Conservation (phyloP, 2,797 vertebrate genomes). For the Carapus acus region DNA sequence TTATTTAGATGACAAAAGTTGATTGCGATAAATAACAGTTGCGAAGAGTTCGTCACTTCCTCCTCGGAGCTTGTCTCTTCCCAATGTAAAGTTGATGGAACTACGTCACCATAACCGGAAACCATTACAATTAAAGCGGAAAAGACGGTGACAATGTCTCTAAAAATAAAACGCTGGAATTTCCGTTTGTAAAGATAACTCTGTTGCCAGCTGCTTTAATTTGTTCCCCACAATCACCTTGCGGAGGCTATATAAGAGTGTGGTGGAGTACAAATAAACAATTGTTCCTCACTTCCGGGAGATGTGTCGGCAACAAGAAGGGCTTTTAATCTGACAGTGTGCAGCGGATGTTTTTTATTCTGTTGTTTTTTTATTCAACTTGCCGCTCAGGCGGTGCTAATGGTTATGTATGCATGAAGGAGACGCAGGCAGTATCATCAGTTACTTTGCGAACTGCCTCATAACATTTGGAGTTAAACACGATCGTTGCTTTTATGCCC, state of each 20-base stretch:
- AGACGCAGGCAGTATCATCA: constrained; percentile 47
- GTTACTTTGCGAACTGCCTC: constrained; percentile 41
- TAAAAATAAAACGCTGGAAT: too few species aligned
- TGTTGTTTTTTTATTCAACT: constrained; percentile 13
- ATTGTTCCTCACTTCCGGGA: fast-evolving
- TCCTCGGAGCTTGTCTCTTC: constrained; percentile 68
- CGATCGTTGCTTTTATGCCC: neutral
- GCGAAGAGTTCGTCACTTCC: constrained; percentile 80
- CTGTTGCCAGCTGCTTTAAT: neutral
- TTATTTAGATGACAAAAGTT: constrained; percentile 49
- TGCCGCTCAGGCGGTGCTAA: constrained; percentile 32
- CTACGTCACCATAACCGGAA: constrained; percentile 10
- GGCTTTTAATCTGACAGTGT: constrained; percentile 57
- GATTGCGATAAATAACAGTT: constrained; percentile 62
- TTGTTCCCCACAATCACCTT: too few species aligned
- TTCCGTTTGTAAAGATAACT: neutral
- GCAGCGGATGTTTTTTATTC: constrained; percentile 42
- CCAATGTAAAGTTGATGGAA: constrained; percentile 39
- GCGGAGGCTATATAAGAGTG: too few species aligned
- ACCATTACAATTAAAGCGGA: constrained; percentile 32
- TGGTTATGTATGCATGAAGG: constrained; percentile 51
- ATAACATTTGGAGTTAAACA: neutral
- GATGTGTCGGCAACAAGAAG: fast-evolving
- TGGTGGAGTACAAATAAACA: too few species aligned
- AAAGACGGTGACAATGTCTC: neutral